Conservation (phyloP, 2,888 invertebrate species). For the Oscheius sp. region DNA sequence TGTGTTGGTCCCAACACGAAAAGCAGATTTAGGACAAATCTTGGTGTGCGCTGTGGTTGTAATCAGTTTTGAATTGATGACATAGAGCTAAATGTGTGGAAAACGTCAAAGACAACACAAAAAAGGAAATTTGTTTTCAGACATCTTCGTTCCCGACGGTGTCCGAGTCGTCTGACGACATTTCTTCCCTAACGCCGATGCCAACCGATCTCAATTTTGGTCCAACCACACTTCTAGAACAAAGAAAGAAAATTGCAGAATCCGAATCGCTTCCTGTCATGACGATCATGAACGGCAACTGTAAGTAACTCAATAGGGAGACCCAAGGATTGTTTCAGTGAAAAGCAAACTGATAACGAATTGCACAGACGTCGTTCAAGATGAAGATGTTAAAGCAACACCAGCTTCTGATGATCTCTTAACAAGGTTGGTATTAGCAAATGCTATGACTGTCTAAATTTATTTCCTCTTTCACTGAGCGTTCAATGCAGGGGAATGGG, state of each 20-base stretch:
- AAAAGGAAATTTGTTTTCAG: conserved; percentile 45
- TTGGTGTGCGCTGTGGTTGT: neutral
- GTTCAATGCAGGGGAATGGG: conserved; percentile 6
- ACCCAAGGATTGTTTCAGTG: neutral
- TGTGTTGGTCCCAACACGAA: neutral
- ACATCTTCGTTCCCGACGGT: conserved; percentile 71
- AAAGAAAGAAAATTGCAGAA: conserved; percentile 42
- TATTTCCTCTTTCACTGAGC: neutral
- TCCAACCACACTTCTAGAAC: conserved; percentile 21
- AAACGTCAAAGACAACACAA: neutral
- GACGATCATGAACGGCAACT: conserved; percentile 29
- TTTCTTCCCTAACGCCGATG: conserved; percentile 54
- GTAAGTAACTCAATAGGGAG: neutral
- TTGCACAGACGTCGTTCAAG: conserved; percentile 1
- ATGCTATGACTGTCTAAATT: neutral
- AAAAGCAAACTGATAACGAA: neutral
- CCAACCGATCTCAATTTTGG: conserved; percentile 45
- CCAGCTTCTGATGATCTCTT: conserved; percentile 12
- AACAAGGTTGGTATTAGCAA: conserved; percentile 4
- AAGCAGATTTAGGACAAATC: neutral
- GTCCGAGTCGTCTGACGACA: conserved; percentile 61
- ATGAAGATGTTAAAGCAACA: conserved; percentile 7
- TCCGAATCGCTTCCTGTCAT: conserved; percentile 55
- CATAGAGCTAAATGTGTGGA: neutral
- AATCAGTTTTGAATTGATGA: neutral